phyloP scores from a whole-genome alignment of 2,888 invertebrate genomes.

The Tolmerus cingulatus region DNA sequence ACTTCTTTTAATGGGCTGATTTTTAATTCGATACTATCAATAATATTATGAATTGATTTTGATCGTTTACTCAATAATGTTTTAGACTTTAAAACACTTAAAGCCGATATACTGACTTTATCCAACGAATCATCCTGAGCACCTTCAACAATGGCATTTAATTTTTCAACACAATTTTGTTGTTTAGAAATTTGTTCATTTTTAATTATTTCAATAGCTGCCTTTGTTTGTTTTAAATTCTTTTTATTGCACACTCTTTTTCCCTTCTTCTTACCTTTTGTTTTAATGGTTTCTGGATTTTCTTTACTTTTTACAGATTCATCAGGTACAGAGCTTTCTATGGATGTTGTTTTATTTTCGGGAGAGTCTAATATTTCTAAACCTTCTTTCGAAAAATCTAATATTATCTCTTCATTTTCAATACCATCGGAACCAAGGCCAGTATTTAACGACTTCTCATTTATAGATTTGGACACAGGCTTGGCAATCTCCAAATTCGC shows the following conservation, averaged over 20 bases:
- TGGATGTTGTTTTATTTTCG: neutral
- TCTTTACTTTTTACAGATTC: neutral
- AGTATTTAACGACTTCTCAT: neutral
- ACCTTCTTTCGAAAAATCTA: neutral
- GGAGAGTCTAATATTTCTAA: neutral
- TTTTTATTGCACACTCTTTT: neutral
- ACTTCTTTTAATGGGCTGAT: neutral
- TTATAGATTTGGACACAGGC: neutral
- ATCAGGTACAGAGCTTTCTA: neutral
- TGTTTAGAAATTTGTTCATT: neutral
- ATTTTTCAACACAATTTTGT: neutral
- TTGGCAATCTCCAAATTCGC: neutral
- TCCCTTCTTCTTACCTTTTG: neutral
- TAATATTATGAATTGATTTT: neutral
- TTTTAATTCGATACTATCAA: neutral
- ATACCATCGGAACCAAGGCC: neutral
- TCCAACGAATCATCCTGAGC: neutral
- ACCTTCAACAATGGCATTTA: neutral
- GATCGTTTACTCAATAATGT: neutral
- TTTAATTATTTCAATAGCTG: neutral
- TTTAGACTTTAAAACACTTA: neutral
- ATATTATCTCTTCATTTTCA: neutral
- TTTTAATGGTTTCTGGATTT: neutral
- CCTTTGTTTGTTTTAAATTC: neutral
- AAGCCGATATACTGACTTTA: neutral